Conservation (phyloP, 2,797 vertebrate species). For the Neostethus bicornis region DNA sequence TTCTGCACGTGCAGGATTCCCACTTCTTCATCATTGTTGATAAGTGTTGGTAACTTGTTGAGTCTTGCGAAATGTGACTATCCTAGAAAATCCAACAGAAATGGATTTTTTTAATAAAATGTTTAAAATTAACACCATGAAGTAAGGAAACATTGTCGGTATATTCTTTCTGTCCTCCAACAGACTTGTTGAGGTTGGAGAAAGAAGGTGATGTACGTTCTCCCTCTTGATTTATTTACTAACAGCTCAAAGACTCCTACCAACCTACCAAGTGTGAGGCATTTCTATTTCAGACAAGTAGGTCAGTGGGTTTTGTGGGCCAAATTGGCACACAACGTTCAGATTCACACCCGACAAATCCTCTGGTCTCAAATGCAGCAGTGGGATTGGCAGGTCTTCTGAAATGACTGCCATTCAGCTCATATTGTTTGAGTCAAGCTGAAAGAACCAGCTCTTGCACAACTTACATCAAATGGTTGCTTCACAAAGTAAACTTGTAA, state of each 20-base stretch:
- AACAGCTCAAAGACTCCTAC: neutral
- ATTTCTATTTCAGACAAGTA: constrained; percentile 34
- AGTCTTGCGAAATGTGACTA: neutral
- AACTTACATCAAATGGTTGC: too few species aligned
- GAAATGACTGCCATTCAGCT: constrained; percentile 2
- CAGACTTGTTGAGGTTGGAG: neutral
- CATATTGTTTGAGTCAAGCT: neutral
- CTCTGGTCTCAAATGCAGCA: neutral
- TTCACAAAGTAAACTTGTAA: too few species aligned
- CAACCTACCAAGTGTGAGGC: constrained; percentile 7
- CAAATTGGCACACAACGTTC: neutral
- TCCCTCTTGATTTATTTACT: neutral
- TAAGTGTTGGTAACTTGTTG: neutral
- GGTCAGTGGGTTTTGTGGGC: constrained; percentile 25
- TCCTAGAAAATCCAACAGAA: neutral
- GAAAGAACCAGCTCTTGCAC: too few species aligned
- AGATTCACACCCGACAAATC: constrained; percentile 8
- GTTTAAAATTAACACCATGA: neutral
- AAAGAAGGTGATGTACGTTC: neutral
- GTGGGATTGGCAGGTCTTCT: neutral
- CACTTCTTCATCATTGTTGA: neutral
- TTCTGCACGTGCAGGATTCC: constrained; percentile 21
- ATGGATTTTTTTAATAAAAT: neutral
- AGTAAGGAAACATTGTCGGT: neutral
- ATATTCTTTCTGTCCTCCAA: too few species aligned